Percentiles rank a stretch among this genome's conserved stretches.
These are phyloP conservation scores for Prunella strophiata DNA, from an alignment of 2,797 vertebrate species.

Conservation along the genomic window DNA sequence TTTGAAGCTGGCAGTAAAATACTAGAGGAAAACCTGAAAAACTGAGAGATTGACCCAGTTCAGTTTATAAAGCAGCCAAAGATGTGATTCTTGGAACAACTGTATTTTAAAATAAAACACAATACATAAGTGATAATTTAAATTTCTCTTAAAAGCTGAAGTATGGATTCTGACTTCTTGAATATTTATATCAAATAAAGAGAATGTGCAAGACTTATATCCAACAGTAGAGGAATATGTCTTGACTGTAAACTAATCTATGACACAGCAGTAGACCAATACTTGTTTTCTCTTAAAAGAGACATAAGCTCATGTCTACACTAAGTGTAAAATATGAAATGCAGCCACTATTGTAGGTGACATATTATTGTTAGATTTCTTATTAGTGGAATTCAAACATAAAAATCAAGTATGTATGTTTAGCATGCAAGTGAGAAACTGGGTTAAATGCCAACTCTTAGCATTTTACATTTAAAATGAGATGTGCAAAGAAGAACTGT, in stretches of 20 bases:
- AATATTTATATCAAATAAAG: neutral
- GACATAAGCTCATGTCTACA: neutral
- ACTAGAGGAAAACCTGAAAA: neutral
- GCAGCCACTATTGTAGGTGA: neutral
- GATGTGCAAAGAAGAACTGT: neutral
- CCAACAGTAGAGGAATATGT: neutral
- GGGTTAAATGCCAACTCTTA: neutral
- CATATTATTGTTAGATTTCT: neutral
- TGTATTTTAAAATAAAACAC: neutral
- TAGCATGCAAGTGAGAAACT: neutral
- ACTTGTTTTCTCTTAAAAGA: neutral
- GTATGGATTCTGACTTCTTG: neutral
- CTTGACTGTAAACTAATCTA: neutral
- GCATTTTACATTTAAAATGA: neutral
- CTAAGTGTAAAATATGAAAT: neutral
- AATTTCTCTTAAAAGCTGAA: neutral
- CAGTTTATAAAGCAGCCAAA: neutral
- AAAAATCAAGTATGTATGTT: neutral
- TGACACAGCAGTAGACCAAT: neutral
- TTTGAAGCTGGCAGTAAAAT: neutral
- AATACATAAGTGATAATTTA: neutral
- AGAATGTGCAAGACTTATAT: neutral
- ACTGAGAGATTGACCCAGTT: neutral
- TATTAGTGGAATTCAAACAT: neutral
- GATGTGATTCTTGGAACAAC: neutral